These are phyloP conservation scores for Drosophila anomalata DNA, from an alignment of 2,888 invertebrate species.

Conservation along the genomic window DNA sequence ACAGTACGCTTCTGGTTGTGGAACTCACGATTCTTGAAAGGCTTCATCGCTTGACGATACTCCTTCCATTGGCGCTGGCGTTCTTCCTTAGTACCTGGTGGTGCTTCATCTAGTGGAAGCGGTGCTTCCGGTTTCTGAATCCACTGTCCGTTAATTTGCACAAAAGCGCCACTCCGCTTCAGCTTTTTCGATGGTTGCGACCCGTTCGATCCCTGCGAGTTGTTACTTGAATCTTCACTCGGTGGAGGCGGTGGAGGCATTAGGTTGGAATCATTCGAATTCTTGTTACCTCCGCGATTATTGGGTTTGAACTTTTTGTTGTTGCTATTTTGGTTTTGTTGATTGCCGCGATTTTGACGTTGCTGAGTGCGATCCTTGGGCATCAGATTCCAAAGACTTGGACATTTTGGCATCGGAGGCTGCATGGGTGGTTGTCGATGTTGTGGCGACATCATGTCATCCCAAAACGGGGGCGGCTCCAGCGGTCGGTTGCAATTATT, in stretches of 20 bases:
- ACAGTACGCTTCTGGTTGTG: slow-evolving; percentile 75
- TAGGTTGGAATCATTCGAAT: slow-evolving; percentile 41
- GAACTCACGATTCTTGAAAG: slow-evolving; percentile 80
- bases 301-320: slow-evolving; percentile 27
- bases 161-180: slow-evolving; percentile 50
- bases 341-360: slow-evolving; percentile 30
- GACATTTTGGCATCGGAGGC: slow-evolving; percentile 71
- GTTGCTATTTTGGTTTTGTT: slow-evolving; percentile 16
- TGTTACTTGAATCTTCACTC: slow-evolving; percentile 2
- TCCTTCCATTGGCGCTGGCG: slow-evolving; percentile 74
- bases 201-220: slow-evolving; percentile 14
- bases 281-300: slow-evolving; percentile 24
- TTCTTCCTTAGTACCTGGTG: slow-evolving; percentile 72
- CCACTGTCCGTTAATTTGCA: slow-evolving; percentile 69
- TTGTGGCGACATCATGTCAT: slow-evolving; percentile 69
- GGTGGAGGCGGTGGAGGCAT: slow-evolving; percentile 63
- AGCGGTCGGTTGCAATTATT: slow-evolving; percentile 40
- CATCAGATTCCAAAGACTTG: slow-evolving; percentile 64
- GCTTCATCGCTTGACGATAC: slow-evolving; percentile 79
- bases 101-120: slow-evolving; percentile 56
- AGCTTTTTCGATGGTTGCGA: slow-evolving; percentile 47
- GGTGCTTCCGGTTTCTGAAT: slow-evolving; percentile 67
- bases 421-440: slow-evolving; percentile 64
- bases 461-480: slow-evolving; percentile 72
- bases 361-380: slow-evolving; percentile 56